These are phyloP conservation scores for Argentina silus DNA, from an alignment of 2,797 vertebrate genomes.

Conservation along the genomic window DNA sequence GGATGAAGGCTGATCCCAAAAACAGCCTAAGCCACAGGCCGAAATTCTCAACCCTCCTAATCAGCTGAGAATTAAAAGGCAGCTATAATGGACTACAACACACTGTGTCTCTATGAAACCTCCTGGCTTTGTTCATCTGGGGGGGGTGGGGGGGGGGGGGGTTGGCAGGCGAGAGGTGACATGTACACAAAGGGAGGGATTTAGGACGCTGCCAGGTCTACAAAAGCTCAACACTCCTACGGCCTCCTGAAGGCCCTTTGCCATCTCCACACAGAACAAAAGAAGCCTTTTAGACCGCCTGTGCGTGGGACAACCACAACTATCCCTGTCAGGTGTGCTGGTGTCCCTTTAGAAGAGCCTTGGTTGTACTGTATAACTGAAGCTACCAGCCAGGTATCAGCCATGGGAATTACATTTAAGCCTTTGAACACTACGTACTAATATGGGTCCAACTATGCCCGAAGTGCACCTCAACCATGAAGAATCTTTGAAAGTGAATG, in stretches of 20 bases:
- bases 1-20: neutral
- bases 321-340: slow-evolving; percentile 28
- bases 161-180: slow-evolving; percentile 30
- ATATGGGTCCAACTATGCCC: too few species aligned
- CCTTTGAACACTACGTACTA: neutral
- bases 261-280: slow-evolving; percentile 31
- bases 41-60: slow-evolving; percentile 8
- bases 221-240: slow-evolving; percentile 1
- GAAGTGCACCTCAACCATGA: neutral
- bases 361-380: slow-evolving; percentile 48
- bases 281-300: slow-evolving; percentile 34
- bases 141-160: slow-evolving; percentile 39
- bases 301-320: slow-evolving; percentile 44
- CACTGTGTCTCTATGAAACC: slow-evolving; percentile 18
- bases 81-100: slow-evolving; percentile 20
- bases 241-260: slow-evolving; percentile 25
- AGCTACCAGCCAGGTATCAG: slow-evolving; percentile 28
- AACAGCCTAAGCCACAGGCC: slow-evolving; percentile 4
- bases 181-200: slow-evolving; percentile 45
- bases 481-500: slow-evolving; percentile 1
- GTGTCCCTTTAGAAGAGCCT: slow-evolving; percentile 43
- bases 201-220: slow-evolving; percentile 35
- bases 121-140: slow-evolving; percentile 37
- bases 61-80: slow-evolving; percentile 2
- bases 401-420: neutral